Evolutionary conservation across 2,113 vertebrate genomes (phyloP).

Genomic region (Mastomys coucha): DNA sequence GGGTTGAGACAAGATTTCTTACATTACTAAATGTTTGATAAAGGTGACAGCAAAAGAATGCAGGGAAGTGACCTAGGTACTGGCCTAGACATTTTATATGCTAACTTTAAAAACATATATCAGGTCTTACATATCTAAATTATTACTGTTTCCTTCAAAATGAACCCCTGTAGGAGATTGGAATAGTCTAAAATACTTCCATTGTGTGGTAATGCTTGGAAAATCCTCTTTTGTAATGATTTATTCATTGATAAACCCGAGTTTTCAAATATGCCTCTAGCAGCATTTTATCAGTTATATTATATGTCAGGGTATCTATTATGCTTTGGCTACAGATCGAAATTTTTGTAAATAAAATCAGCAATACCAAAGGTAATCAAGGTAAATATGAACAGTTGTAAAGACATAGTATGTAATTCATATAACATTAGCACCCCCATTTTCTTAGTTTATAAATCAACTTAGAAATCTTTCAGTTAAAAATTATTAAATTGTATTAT

Average conservation of each 20-base stretch:
- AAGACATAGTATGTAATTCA: not conserved
- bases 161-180: not conserved
- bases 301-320: constrained; percentile 31
- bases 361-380: not conserved
- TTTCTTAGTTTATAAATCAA: constrained; percentile 43
- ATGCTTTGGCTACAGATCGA: not conserved
- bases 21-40: constrained; percentile 46
- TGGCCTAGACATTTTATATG: not conserved
- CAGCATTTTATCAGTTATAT: not conserved
- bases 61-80: not conserved
- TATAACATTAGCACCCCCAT: not conserved
- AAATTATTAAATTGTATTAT: not conserved
- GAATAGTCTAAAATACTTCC: not conserved
- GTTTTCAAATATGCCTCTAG: constrained; percentile 21
- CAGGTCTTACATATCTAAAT: not conserved
- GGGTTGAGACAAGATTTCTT: constrained; percentile 7
- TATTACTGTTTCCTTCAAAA: constrained; percentile 6
- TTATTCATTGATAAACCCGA: not conserved
- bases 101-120: constrained; percentile 19
- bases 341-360: constrained; percentile 36
- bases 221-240: constrained; percentile 57
- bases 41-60: constrained; percentile 22
- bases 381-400: constrained; percentile 9
- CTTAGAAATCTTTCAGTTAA: constrained; percentile 33
- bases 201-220: not conserved